These are phyloP conservation scores for Biston stratarius DNA, from an alignment of 2,888 invertebrate species.

Conservation along the genomic window DNA sequence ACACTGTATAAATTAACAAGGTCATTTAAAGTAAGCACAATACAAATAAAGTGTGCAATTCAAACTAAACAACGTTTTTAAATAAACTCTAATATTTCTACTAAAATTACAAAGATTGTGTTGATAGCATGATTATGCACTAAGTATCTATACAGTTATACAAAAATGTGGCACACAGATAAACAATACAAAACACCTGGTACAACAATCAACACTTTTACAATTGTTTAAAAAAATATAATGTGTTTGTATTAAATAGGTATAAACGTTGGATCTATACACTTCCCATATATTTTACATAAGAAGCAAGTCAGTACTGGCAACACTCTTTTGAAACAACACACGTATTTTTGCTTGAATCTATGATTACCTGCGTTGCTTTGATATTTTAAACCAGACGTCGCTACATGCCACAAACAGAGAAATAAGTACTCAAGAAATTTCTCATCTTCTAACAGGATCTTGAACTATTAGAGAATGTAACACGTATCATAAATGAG, in stretches of 20 bases:
- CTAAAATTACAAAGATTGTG: neutral
- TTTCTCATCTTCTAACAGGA: too few species aligned
- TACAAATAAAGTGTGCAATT: too few species aligned
- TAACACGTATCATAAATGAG: too few species aligned
- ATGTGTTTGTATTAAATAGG: constrained; percentile 29
- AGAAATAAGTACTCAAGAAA: too few species aligned
- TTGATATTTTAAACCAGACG: neutral
- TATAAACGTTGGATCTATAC: constrained; percentile 15
- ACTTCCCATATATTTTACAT: constrained; percentile 19
- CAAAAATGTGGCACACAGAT: constrained; percentile 36
- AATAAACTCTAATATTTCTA: neutral
- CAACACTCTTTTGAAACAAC: constrained; percentile 11
- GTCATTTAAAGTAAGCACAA: too few species aligned
- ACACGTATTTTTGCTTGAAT: neutral
- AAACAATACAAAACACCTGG: constrained; percentile 19
- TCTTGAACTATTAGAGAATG: too few species aligned
- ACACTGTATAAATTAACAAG: neutral
- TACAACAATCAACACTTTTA: constrained; percentile 9
- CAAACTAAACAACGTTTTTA: neutral
- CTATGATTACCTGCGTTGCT: neutral
- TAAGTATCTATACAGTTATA: constrained; percentile 21
- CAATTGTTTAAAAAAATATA: constrained; percentile 31
- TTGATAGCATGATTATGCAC: constrained; percentile 6
- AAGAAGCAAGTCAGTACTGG: constrained; percentile 28
- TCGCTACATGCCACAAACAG: neutral